Percentiles rank a stretch among this genome's conserved stretches.
These are phyloP conservation scores for Hypomesus transpacificus DNA, from an alignment of 2,113 vertebrate genomes.

Conservation along the genomic window DNA sequence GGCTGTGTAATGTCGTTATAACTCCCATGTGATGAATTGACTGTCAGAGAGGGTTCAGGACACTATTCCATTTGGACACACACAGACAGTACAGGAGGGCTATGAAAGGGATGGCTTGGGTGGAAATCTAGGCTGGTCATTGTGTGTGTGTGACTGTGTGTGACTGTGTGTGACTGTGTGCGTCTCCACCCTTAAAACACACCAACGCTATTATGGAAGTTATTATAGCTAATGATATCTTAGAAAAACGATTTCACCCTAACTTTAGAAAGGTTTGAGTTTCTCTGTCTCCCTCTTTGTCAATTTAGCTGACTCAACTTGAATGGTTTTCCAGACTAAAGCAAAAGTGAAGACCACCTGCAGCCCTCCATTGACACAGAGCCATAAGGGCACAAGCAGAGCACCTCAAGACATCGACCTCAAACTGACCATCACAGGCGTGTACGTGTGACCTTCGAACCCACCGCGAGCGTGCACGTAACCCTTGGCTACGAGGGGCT, in stretches of 20 bases:
- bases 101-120: conserved; percentile 6
- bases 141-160: conserved; percentile 8
- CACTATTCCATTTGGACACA: conserved; percentile 35
- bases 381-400: not conserved
- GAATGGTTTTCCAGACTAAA: too few relatives aligned
- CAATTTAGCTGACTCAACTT: too few relatives aligned
- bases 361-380: too few relatives aligned
- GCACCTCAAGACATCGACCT: not conserved
- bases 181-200: not conserved
- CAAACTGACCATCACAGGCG: not conserved
- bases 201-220: not conserved
- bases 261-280: too few relatives aligned
- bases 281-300: too few relatives aligned
- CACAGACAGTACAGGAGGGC: not conserved
- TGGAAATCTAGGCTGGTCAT: conserved; percentile 1
- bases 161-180: not conserved
- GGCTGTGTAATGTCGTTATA: conserved; percentile 46
- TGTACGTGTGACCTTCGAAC: not conserved
- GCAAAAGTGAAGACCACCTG: too few relatives aligned
- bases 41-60: conserved; percentile 51
- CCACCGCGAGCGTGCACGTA: not conserved
- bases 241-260: not conserved
- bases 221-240: not conserved
- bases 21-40: conserved; percentile 48
- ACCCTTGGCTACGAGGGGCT: not conserved